These are phyloP conservation scores for Brachionichthys hirsutus DNA, from an alignment of 2,113 vertebrate genomes.

Conservation along the genomic window DNA sequence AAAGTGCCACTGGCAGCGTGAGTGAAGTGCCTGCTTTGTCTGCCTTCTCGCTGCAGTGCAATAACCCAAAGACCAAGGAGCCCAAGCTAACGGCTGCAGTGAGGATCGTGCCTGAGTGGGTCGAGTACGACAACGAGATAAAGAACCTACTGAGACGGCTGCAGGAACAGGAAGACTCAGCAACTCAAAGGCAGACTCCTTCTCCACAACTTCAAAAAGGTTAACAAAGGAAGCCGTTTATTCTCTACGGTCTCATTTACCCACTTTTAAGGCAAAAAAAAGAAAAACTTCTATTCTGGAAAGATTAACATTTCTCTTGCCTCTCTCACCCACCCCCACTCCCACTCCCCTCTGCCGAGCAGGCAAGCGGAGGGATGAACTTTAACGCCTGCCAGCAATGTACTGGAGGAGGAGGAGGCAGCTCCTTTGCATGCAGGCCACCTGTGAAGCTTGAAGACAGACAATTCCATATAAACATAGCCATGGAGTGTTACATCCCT, in stretches of 20 bases:
- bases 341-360: conserved; percentile 17
- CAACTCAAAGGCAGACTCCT: not conserved
- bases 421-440: conserved; percentile 49
- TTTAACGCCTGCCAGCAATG: conserved; percentile 76
- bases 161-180: conserved; percentile 64
- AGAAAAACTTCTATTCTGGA: not conserved
- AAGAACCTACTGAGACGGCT: conserved; percentile 77
- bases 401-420: conserved; percentile 45
- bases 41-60: conserved; percentile 82
- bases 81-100: conserved; percentile 91
- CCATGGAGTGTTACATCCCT: conserved; percentile 44
- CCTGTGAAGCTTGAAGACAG: conserved; percentile 63
- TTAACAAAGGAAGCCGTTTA: conserved; percentile 10
- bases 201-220: conserved; percentile 49
- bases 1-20: conserved; percentile 31
- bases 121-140: conserved; percentile 88
- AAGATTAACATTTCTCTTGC: not conserved
- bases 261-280: not conserved
- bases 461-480: conserved; percentile 61
- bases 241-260: not conserved
- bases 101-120: conserved; percentile 93
- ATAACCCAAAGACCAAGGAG: conserved; percentile 98
- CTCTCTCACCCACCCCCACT: conserved; percentile 4
- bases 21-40: conserved; percentile 43
- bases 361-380: conserved; percentile 86